phyloP scores from a whole-genome alignment of 2,888 invertebrate species.

The Dicycla oo region DNA sequence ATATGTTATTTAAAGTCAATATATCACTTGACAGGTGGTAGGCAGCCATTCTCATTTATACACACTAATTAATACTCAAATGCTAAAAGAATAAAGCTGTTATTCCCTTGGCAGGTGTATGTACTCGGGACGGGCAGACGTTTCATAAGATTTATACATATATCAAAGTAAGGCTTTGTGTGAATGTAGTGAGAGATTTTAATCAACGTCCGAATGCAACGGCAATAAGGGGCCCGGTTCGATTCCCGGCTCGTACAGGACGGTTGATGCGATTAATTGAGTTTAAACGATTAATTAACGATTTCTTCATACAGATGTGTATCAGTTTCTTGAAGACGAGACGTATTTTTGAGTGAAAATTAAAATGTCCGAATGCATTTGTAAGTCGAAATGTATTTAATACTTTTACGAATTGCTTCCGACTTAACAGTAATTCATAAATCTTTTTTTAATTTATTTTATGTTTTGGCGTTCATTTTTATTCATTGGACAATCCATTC shows the following conservation, averaged over 20 bases:
- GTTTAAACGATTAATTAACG: constrained; percentile 76
- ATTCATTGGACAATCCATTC: constrained; percentile 45
- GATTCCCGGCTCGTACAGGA: constrained; percentile 75
- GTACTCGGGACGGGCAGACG: constrained; percentile 81
- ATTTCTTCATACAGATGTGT: constrained; percentile 67
- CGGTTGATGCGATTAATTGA: constrained; percentile 76
- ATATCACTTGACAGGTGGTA: constrained; percentile 91
- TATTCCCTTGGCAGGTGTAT: constrained; percentile 68
- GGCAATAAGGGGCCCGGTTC: constrained; percentile 68
- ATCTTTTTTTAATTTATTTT: constrained; percentile 51
- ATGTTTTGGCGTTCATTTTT: constrained; percentile 42
- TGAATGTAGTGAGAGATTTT: constrained; percentile 89
- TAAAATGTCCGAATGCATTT: constrained; percentile 51
- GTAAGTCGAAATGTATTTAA: constrained; percentile 43
- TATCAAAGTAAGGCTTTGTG: constrained; percentile 89
- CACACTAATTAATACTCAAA: constrained; percentile 74
- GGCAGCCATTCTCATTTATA: constrained; percentile 71
- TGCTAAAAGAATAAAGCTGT: constrained; percentile 62
- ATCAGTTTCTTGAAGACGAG: constrained; percentile 59
- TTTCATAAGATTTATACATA: constrained; percentile 88
- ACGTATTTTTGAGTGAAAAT: constrained; percentile 60
- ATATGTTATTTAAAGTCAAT: constrained; percentile 90
- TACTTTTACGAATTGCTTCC: constrained; percentile 55
- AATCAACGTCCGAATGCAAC: constrained; percentile 85
- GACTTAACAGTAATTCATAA: constrained; percentile 44